Conservation (phyloP, 2,888 invertebrate species). For the Agelastica alni region DNA sequence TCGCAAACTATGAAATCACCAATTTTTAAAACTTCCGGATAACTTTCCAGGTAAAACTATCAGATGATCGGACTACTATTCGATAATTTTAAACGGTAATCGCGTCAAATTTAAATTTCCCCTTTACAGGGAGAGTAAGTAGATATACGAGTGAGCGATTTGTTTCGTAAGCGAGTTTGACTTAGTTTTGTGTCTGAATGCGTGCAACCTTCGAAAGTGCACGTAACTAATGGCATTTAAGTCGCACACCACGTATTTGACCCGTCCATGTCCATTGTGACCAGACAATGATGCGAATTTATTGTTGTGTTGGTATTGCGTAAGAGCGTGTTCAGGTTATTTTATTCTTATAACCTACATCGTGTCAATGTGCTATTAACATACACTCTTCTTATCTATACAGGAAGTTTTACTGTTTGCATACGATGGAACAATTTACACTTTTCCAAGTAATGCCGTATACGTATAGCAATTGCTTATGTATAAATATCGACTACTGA, state of each 20-base stretch:
- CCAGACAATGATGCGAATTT: slow-evolving; percentile 44
- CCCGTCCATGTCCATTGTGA: slow-evolving; percentile 44
- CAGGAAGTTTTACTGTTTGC: slow-evolving; percentile 29
- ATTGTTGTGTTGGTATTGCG: slow-evolving; percentile 32
- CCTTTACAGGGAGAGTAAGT: no score
- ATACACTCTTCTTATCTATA: slow-evolving; percentile 38
- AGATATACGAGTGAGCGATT: no score
- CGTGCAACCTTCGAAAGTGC: slow-evolving; percentile 19
- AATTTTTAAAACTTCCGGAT: no score
- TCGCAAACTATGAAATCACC: no score
- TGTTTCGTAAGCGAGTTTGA: not conserved
- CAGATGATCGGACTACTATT: no score
- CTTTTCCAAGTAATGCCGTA: slow-evolving; percentile 14
- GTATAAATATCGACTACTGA: not conserved
- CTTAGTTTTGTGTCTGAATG: slow-evolving; percentile 7
- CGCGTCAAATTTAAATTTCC: no score
- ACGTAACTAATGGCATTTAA: slow-evolving; percentile 21
- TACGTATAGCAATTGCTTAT: not conserved
- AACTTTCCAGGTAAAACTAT: no score
- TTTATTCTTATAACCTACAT: slow-evolving; percentile 49
- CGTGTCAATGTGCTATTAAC: slow-evolving; percentile 47
- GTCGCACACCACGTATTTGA: slow-evolving; percentile 42
- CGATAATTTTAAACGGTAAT: no score
- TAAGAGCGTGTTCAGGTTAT: slow-evolving; percentile 36
- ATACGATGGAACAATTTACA: slow-evolving; percentile 19